A percentile compares a stretch with the other conserved stretches of the same genome.
Conservation (phyloP, 2,797 vertebrate genomes). For the Sebastes miniatus region DNA sequence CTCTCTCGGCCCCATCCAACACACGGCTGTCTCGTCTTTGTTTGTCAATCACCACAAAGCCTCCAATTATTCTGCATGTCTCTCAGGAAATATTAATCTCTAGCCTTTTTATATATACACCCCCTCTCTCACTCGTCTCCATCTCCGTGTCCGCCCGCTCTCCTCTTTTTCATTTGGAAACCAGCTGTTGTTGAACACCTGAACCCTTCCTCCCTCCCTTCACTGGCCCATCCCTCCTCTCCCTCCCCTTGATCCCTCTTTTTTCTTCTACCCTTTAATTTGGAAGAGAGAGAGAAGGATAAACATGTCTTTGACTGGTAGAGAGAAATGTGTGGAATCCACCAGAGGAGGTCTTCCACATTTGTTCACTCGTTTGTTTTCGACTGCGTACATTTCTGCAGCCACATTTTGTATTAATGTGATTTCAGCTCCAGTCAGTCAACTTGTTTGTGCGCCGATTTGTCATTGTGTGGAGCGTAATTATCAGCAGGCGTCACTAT, state of each 20-base stretch:
- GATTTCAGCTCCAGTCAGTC: slow-evolving; percentile 26
- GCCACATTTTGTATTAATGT: background rate
- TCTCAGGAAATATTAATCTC: slow-evolving; percentile 67
- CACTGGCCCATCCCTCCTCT: slow-evolving; percentile 3
- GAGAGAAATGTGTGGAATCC: slow-evolving; percentile 78
- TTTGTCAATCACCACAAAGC: slow-evolving; percentile 59
- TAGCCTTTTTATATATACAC: slow-evolving; percentile 23
- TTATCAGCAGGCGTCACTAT: slow-evolving; percentile 51
- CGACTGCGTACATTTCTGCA: background rate
- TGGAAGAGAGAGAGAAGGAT: slow-evolving; percentile 55
- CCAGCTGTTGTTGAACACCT: slow-evolving; percentile 83
- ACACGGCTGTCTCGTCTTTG: slow-evolving; percentile 8
- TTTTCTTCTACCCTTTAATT: slow-evolving; percentile 74
- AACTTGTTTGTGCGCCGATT: slow-evolving; percentile 33
- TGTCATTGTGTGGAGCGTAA: slow-evolving; percentile 33
- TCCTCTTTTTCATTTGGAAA: slow-evolving; percentile 47
- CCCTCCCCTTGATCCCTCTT: slow-evolving; percentile 4
- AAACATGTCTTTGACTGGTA: slow-evolving; percentile 76
- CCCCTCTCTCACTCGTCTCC: slow-evolving; percentile 21
- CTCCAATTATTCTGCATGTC: slow-evolving; percentile 45
- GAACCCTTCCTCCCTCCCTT: slow-evolving; percentile 56
- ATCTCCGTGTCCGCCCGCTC: slow-evolving; percentile 20
- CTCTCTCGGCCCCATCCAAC: background rate
- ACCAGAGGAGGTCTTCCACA: slow-evolving; percentile 19
- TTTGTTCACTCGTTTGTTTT: slow-evolving; percentile 55